These are phyloP conservation scores for Squalus acanthias DNA, from an alignment of 2,797 vertebrate genomes.

Conservation along the genomic window DNA sequence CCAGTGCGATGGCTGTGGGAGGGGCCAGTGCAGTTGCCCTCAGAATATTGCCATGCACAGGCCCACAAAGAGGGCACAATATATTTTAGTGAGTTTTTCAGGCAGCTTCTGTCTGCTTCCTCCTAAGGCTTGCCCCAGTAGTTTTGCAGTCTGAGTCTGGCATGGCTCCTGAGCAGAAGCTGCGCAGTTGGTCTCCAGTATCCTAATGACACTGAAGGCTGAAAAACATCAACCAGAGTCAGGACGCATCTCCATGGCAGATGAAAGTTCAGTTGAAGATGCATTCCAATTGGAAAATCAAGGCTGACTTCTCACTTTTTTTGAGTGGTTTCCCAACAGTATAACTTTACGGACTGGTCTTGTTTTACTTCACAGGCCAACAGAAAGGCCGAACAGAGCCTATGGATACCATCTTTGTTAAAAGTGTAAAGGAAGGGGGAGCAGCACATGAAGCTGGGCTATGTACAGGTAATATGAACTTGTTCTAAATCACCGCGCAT, in stretches of 20 bases:
- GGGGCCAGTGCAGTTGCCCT: too few species aligned
- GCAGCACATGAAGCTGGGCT: conserved; percentile 85
- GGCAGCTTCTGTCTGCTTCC: background rate
- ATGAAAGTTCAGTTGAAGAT: background rate
- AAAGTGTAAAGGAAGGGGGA: conserved; percentile 86
- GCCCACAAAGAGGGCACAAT: background rate
- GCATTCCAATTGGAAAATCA: background rate
- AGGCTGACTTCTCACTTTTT: background rate
- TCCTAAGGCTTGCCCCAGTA: background rate
- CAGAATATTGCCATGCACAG: background rate
- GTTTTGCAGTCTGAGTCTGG: background rate
- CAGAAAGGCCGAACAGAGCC: conserved; percentile 79
- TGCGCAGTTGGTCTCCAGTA: background rate
- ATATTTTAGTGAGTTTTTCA: background rate
- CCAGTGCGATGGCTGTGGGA: too few species aligned
- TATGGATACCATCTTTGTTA: conserved; percentile 98
- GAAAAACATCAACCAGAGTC: background rate
- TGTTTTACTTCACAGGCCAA: conserved; percentile 49
- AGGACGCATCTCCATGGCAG: background rate
- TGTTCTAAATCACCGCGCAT: background rate
- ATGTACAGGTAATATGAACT: conserved; percentile 69
- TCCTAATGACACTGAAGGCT: background rate
- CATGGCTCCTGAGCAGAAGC: background rate
- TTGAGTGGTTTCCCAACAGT: background rate
- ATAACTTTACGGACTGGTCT: conserved; percentile 13